Base-by-base conservation (phyloP, 2,888 invertebrate genomes). In the Drosophila mimetica region DNA sequence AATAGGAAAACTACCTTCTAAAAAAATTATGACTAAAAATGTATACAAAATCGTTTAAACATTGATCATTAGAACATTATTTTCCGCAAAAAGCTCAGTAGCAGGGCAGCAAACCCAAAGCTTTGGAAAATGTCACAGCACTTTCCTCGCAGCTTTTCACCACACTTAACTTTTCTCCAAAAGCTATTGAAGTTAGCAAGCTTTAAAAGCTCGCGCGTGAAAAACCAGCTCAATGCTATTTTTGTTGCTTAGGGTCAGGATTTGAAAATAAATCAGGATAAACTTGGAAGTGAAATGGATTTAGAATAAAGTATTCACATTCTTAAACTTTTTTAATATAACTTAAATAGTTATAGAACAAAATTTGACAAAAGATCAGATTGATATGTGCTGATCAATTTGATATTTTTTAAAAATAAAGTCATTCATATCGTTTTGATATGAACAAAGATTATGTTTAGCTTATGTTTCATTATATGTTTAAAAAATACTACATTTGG, bases 211-310 rank as follows among this genome's bases (percentile, higher is more conserved):
- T 46, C 2, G 9, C 9, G 9, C 3, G 4, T 0, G 36, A 1
- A 18, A 30, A 41, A 53, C 67, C 22, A 32, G 8, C 14, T 25
- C 32, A 65, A 66, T 46, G 2, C 3, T 0, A 44, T 18, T 39
- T 54, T 34, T 54, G 39, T 65, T 65, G 69, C 2, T 53, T 18
- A 32, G 22, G 69, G 65, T 65, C 65, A 65, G 69, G 65, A 18
- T 44, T 54, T 32, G 1, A 4, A 32, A 65, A 34, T 11, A 3
- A n/a, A 39, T 9, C 4, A 8, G 8, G 34, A 36, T 28, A 60
- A 36, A 18, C 28, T 22, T 13, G 4, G n/a, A 25, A 25, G 25
- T 7, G 1, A 7, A 25, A 25, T 25, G 22, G 0, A 25, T 1
- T 7, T 7, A 6, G 7, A 25, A 6, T 25, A 25, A 6, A 25